Evolutionary conservation across 2,888 invertebrate genomes (phyloP).

Genomic region (Amblyjoppa fuscipennis): DNA sequence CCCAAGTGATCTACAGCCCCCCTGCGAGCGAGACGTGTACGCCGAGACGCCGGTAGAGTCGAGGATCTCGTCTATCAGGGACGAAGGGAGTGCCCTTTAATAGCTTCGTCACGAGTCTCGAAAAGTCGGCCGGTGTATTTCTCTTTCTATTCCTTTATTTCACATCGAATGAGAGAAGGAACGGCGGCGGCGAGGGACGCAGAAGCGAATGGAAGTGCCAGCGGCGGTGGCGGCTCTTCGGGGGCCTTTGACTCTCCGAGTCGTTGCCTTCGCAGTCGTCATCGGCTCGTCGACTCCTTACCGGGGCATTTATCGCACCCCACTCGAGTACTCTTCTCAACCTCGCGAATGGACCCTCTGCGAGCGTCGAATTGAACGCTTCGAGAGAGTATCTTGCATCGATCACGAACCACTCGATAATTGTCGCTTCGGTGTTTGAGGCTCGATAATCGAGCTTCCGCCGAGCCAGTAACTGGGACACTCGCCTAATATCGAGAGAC

Average conservation of each 20-base stretch:
- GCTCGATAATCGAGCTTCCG: conserved; percentile 1
- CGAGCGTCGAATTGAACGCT: not conserved
- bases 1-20: conserved; percentile 63
- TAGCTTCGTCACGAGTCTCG: conserved; percentile 70
- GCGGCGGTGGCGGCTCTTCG: conserved; percentile 26
- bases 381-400: no score
- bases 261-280: conserved; percentile 11
- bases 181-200: not conserved
- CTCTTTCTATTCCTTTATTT: conserved; percentile 51
- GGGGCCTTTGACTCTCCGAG: conserved; percentile 72
- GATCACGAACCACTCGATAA: not conserved
- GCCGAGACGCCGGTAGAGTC: conserved; percentile 17
- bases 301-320: not conserved
- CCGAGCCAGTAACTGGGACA: conserved; percentile 13
- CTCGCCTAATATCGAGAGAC: not conserved
- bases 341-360: not conserved
- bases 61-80: conserved; percentile 65
- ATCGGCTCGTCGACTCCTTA: conserved; percentile 27
- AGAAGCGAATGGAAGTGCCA: conserved; percentile 41
- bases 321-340: conserved; percentile 8
- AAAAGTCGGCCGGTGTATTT: conserved; percentile 55
- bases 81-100: conserved; percentile 76
- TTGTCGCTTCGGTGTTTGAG: not conserved
- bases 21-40: conserved; percentile 42
- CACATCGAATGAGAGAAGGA: conserved; percentile 43